Evolutionary conservation across 2,113 vertebrate species (phyloP), one percentile per base, ranked within the genome.

Genomic region (Dicaeum eximium): DNA sequence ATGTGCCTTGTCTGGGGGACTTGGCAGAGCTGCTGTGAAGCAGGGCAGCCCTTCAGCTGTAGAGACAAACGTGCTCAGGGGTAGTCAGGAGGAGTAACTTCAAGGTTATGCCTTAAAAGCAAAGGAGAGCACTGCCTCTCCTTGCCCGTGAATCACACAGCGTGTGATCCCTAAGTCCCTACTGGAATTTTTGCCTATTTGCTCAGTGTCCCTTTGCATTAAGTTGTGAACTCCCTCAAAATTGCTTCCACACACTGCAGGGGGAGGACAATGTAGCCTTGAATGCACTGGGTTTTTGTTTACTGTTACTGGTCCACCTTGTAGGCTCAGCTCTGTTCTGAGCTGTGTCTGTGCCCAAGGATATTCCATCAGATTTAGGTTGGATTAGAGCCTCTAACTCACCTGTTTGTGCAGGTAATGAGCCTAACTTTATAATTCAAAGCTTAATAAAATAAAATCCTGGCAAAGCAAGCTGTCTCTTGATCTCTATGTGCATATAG

Each of bases 131-230:
- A 24, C 58, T 54, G 65, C 69, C 30, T 33, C 10, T 71, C 12
- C 9, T 25, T 51, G 37, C 33, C 42, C 71, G 65, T 61, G 80
- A 53, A 50, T 82, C 62, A n/a, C 50, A 20, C 17, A 80, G 30
- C 0, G 1, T 10, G 42, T 0, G 8, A 42, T 75, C 47, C 33
- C 20, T 0, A 30, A 66, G 51, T 11, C 53, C 30, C 20, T 53
- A 3, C 8, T 70, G 82, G 66, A 82, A 67, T 56, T 93, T 81
- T 82, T 57, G 37, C 61, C 47, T 84, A 4, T 93, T 80, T 90
- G 30, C 50, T 84, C 53, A 33, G 61, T 45, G 33, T 89, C 48
- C 35, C 57, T 67, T 40, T 79, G 53, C 50, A 57, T 66, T 65
- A 69, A 80, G 21, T 14, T 69, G 66, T 72, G 69, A 94, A 75